These are phyloP conservation scores for Prunella himalayana DNA, from an alignment of 2,113 vertebrate genomes.

Conservation along the genomic window DNA sequence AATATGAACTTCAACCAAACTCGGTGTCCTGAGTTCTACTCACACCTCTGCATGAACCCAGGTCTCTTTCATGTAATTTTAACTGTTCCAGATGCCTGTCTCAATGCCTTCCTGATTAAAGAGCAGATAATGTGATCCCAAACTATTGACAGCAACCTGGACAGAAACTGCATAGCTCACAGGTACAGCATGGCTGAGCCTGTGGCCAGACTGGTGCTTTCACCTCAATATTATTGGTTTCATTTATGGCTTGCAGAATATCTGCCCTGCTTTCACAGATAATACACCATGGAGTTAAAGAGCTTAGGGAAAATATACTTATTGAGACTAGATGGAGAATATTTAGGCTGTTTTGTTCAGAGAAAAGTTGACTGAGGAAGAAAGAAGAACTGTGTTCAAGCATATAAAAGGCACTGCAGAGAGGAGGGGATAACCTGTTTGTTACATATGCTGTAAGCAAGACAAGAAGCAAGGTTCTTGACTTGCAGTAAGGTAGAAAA, in stretches of 20 bases:
- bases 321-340: not conserved
- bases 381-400: not conserved
- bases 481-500: not conserved
- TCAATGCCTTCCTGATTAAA: not conserved
- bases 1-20: not conserved
- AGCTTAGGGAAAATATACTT: not conserved
- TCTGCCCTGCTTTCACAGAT: not conserved
- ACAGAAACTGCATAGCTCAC: not conserved
- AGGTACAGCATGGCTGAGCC: not conserved
- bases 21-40: not conserved
- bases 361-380: not conserved
- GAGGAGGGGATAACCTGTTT: not conserved
- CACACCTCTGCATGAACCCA: not conserved
- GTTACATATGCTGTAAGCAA: not conserved
- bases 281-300: not conserved
- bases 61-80: not conserved
- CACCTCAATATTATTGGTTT: not conserved
- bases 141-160: not conserved
- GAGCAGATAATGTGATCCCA: not conserved
- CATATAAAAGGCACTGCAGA: not conserved
- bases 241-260: not conserved
- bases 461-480: not conserved
- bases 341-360: not conserved
- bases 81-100: not conserved
- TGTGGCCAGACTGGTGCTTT: not conserved